Evolutionary conservation across 1,140 invertebrate genomes (phyloP), one percentile per base, ranked within the genome.

Genomic region (Diachasma alloeum): DNA sequence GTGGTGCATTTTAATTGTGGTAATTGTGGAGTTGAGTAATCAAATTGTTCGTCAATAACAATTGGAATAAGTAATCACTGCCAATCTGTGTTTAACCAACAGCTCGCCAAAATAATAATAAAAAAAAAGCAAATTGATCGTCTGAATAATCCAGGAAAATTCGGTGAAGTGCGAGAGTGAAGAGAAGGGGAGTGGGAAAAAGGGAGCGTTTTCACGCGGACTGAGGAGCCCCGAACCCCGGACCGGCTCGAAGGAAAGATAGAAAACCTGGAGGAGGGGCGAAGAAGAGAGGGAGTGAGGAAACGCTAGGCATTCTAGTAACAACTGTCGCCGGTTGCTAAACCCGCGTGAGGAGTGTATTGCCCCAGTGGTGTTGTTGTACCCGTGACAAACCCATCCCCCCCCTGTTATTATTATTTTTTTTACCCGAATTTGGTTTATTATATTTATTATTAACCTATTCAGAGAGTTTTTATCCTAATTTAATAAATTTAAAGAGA

Each of bases 301-400:
- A 42, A 79, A 70, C 48, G 77, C 72, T 79, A 80, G 82, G 78
- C 72, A 75, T 82, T 81, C 80, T 79, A 78, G 76, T 79, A 83
- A 76, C 69, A 76, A 76, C 75, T 76, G 75, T 72, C 75, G 75
- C 75, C 68, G 68, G 53, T 66, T 76, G 36, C 69, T 76, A 76
- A 72, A 75, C 67, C 67, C 74, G 74, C 74, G 74, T 71, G 67
- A 76, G 48, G 67, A 76, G 67, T 76, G 74, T 81, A 39, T 76
- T 75, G 79, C 53, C 46, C 73, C 70, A 73, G 69, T 59, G 68
- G 37, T 72, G 75, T 67, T 59, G 80, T 68, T 66, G 72, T 71
- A 75, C 68, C 69, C 80, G 76, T 75, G 75, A 70, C 17, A 72
- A 70, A 77, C 56, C 71, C 72, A 53, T 77, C 42, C 74, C 74